Percentiles rank a stretch among this genome's conserved stretches.
phyloP scores from a whole-genome alignment of 2,888 invertebrate species.

The Athrips mouffetella region DNA sequence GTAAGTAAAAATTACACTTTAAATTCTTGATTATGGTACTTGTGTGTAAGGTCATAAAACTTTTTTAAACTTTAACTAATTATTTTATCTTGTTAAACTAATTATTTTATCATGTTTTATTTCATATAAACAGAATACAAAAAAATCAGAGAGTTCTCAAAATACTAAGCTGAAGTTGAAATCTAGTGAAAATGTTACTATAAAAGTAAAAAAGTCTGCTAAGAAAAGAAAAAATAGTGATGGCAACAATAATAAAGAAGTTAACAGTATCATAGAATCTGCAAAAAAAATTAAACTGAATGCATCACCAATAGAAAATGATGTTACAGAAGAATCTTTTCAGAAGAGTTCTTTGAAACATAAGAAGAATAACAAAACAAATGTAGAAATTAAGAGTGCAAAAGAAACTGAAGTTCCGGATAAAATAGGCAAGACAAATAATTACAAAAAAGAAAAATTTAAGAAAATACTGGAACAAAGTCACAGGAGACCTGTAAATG shows the following conservation, averaged over 20 bases:
- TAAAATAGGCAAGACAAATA: constrained; percentile 12
- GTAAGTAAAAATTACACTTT: too few species aligned
- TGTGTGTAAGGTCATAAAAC: too few species aligned
- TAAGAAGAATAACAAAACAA: neutral
- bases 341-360: too few species aligned
- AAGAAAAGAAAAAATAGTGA: neutral
- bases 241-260: neutral
- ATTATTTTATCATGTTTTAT: too few species aligned
- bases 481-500: constrained; percentile 44
- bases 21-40: too few species aligned
- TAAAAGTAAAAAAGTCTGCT: neutral
- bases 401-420: neutral
- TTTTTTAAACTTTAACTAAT: too few species aligned
- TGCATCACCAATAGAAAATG: neutral
- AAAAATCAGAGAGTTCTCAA: neutral
- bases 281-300: constrained; percentile 2
- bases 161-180: neutral
- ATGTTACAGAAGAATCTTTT: neutral
- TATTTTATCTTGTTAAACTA: too few species aligned
- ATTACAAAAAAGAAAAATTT: constrained; percentile 41
- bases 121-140: neutral
- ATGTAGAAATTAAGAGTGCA: neutral
- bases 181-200: neutral
- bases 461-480: constrained; percentile 35
- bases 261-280: neutral